Percentiles rank a stretch among this genome's conserved stretches.
Evolutionary conservation across 2,797 vertebrate species (phyloP).

Genomic region (Fringilla coelebs): DNA sequence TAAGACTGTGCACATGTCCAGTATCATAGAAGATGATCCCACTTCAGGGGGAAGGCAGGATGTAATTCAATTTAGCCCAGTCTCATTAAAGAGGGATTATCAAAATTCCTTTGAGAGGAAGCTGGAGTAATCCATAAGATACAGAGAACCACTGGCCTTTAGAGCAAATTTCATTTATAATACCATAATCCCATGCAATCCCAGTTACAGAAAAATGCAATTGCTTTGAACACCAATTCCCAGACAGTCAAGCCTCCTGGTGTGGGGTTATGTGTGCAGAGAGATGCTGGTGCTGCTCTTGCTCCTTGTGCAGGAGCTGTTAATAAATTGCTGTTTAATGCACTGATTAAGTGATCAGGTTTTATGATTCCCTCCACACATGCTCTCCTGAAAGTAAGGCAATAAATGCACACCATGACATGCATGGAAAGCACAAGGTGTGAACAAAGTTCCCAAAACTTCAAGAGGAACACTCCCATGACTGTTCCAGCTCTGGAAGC

Average conservation of each 20-base stretch:
- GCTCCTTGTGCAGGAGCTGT: neutral
- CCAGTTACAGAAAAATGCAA: constrained; percentile 1
- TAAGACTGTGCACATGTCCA: fast-evolving
- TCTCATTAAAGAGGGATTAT: constrained; percentile 16
- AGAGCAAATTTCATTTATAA: constrained; percentile 25
- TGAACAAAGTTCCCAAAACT: neutral
- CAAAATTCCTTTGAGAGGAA: constrained; percentile 18
- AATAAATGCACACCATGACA: fast-evolving
- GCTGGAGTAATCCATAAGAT: neutral
- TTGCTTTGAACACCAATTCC: neutral
- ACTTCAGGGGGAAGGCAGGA: neutral
- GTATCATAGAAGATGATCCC: neutral
- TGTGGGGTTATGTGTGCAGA: neutral
- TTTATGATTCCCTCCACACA: neutral
- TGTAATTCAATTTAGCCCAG: constrained; percentile 4
- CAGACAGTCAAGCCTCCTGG: neutral
- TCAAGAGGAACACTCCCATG: neutral
- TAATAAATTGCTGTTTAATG: neutral
- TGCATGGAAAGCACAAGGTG: neutral
- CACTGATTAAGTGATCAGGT: neutral
- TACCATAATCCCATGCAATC: constrained; percentile 25
- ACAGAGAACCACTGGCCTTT: neutral
- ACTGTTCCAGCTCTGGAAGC: neutral
- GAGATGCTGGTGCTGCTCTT: neutral
- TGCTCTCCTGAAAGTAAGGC: neutral